Evolutionary conservation across 2,797 vertebrate genomes (phyloP), one percentile per base, ranked within the genome.

Genomic region (Margarornis squamiger): DNA sequence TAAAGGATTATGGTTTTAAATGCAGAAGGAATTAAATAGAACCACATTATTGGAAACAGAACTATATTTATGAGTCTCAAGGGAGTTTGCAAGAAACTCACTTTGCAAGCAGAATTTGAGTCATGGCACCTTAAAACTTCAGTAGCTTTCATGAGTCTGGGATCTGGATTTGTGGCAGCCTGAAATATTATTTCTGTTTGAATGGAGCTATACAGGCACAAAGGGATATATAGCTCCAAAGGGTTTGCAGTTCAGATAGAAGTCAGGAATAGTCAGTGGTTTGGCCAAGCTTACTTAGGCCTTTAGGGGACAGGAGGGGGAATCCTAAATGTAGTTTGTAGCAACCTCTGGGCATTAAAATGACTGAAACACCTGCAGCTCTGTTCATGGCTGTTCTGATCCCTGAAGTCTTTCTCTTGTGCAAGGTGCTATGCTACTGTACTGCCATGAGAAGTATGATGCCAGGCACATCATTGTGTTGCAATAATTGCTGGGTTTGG

Each of bases 1-100:
- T 58, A 59, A 79, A 67, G 48, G 29, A 67, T 85, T 82, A 76
- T 61, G 32, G 39, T 74, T 95, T 91, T 91, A 91, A 94, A 87
- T 87, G 59, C 49, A 76, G 36, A 92, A 93, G 48, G 45, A 32
- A 14, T 91, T 87, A 91, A 93, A 82, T 57, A 55, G 45, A 86
- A 88, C 46, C 41, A 72, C 2, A 1, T 46, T 84, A 70, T 59
- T 66, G 13, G 48, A 88, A 92, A 82, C 41, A 49, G 71, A 92
- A 36, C 52, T 61, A 14, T 82, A n/a, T 85, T 92, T 91, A 59
- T 79, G 41, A 79, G 38, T 57, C 63, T 77, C 57, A 38, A 76
- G 77, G 67, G 59, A 92, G 61, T 58, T 79, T 77, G 52, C 81
- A 79, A 89, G 88, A 61, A 87, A 85, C 14, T 52, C 30, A 46